A percentile compares a stretch with the other conserved stretches of the same genome.
Evolutionary conservation across 2,797 vertebrate genomes (phyloP).

Genomic region (Neoniphon sammara): DNA sequence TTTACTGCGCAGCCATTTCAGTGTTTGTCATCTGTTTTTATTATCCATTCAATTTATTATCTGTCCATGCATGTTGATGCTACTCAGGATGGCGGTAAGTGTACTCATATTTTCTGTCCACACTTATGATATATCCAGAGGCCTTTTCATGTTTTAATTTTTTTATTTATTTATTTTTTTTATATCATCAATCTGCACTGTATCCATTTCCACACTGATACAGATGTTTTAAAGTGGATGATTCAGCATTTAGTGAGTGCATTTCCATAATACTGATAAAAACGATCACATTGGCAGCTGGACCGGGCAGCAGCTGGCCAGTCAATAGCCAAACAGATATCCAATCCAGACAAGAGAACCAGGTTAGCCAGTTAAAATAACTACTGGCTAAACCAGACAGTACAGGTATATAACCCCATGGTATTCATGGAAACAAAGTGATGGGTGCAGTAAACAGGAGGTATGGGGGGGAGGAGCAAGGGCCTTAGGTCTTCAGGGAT

Average conservation of each 20-base stretch:
- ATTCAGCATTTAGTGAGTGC: slow-evolving; percentile 5
- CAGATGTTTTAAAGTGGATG: slow-evolving; percentile 26
- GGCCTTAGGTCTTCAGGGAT: slow-evolving; percentile 65
- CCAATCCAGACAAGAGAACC: slow-evolving; percentile 61
- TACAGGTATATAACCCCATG: slow-evolving; percentile 53
- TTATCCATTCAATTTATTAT: slow-evolving; percentile 5
- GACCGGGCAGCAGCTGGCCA: slow-evolving; percentile 40
- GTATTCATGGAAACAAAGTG: slow-evolving; percentile 66
- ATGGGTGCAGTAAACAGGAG: slow-evolving; percentile 63
- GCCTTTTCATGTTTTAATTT: slow-evolving; percentile 2
- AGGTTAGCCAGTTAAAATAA: slow-evolving; percentile 54
- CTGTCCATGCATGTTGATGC: slow-evolving; percentile 25
- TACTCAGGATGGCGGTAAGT: slow-evolving; percentile 30
- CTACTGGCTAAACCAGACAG: slow-evolving; percentile 43
- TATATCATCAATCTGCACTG: neutral
- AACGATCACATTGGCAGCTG: slow-evolving; percentile 28
- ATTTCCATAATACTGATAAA: slow-evolving; percentile 26
- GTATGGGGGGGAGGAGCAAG: slow-evolving; percentile 52
- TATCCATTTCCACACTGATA: slow-evolving; percentile 22
- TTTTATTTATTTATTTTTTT: slow-evolving; percentile 4
- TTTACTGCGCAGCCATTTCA: slow-evolving; percentile 15
- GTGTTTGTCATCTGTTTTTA: slow-evolving; percentile 22
- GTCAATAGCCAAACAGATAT: slow-evolving; percentile 29
- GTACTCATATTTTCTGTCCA: slow-evolving; percentile 34
- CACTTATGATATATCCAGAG: slow-evolving; percentile 24